A percentile compares a stretch with the other conserved stretches of the same genome.
Conservation (phyloP, 2,888 invertebrate genomes). For the Volucella bombylans region DNA sequence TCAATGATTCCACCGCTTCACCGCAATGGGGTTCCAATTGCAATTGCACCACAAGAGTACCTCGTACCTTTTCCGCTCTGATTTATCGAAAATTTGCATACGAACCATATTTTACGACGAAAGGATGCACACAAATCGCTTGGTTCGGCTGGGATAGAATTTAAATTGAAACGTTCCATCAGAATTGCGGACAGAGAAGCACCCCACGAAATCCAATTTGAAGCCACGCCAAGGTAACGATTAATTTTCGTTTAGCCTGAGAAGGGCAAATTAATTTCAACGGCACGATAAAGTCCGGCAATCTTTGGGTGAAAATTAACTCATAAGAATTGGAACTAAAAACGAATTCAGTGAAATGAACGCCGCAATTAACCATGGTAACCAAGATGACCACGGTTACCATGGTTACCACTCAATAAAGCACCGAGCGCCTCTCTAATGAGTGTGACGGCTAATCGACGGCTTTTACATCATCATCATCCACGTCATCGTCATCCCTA, state of each 20-base stretch:
- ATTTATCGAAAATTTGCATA: slow-evolving; percentile 74
- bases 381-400: no score
- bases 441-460: slow-evolving; percentile 74
- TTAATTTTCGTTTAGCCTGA: slow-evolving; percentile 56
- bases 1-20: slow-evolving; percentile 58
- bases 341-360: slow-evolving; percentile 62
- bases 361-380: slow-evolving; percentile 71
- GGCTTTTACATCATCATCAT: slow-evolving; percentile 69
- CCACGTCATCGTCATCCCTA: slow-evolving; percentile 20
- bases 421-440: slow-evolving; percentile 74
- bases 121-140: slow-evolving; percentile 69
- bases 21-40: slow-evolving; percentile 73
- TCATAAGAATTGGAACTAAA: slow-evolving; percentile 53
- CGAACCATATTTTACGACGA: slow-evolving; percentile 69
- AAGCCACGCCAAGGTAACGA: slow-evolving; percentile 47
- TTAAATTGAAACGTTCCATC: slow-evolving; percentile 73
- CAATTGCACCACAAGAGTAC: slow-evolving; percentile 46
- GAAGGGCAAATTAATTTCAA: slow-evolving; percentile 65
- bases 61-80: slow-evolving; percentile 30
- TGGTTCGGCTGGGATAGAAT: slow-evolving; percentile 45
- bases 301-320: slow-evolving; percentile 60
- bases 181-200: slow-evolving; percentile 33
- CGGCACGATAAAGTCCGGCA: neutral
- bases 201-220: slow-evolving; percentile 67
- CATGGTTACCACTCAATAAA: slow-evolving; percentile 74